Base-by-base conservation (phyloP, 2,888 invertebrate species). In the Lithophane socia region DNA sequence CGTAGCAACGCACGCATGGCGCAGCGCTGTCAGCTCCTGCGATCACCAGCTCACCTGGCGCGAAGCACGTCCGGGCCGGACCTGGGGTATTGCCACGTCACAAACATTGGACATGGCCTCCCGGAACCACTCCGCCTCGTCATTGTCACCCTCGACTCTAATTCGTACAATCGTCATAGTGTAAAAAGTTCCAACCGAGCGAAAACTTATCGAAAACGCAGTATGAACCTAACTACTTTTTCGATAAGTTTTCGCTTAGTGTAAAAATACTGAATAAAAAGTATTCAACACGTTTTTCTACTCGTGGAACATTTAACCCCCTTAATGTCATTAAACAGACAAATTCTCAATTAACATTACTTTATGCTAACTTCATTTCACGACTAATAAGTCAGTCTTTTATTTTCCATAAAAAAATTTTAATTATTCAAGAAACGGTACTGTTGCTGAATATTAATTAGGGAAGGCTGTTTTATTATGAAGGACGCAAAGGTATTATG, bases 341-440 rank as follows among this genome's bases (percentile, higher is more conserved):
- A 84, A 88, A 84, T 77, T 77, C 69, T 68, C 84, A 77, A 87
- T 88, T 87, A 87, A 52, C 77, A 80, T 86, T 79, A 85, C 85
- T 83, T 87, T 80, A 84, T 82, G 78, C 86, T 82, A 83, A 88
- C 88, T 88, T 86, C 68, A 87, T 88, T 84, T 80, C 70, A 42
- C 65, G 81, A 88, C 87, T 87, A 88, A 88, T 85, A 88, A 88
- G 84, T 77, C 75, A 85, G 80, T 82, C 84, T 80, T 61, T 87
- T 83, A 87, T 86, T 88, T 87, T 86, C 84, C 84, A 83, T 83
- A 86, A 87, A 88, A 88, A 88, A 88, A 87, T 87, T 86, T 87
- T 87, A 87, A 89, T 89, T 89, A 89, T 89, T 88, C 89, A 85
- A 86, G 86, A 81, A 83, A 72, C 76, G 82, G 76, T 56, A 76